Percentiles rank a stretch among this genome's conserved stretches.
These are phyloP conservation scores for Platysternon megacephalum DNA, from an alignment of 2,113 vertebrate species.

Conservation along the genomic window DNA sequence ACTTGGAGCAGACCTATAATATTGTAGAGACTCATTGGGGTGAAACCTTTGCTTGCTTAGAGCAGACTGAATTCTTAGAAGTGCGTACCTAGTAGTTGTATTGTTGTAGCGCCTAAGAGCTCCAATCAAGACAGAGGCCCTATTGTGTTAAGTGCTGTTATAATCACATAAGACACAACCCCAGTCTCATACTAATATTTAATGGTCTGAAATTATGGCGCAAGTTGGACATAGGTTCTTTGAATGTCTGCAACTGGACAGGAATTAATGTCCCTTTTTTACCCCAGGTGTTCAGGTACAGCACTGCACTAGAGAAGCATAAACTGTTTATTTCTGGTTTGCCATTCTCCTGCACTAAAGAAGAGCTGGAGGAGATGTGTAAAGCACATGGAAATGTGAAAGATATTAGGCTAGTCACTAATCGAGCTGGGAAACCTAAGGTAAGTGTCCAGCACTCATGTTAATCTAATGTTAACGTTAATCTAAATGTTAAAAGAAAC, in stretches of 20 bases:
- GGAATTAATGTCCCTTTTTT: neutral
- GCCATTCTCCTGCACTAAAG: slow-evolving; percentile 91
- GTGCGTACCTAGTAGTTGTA: neutral
- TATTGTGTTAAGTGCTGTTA: neutral
- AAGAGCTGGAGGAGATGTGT: slow-evolving; percentile 89
- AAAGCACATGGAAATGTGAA: slow-evolving; percentile 88
- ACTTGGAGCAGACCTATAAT: accelerated
- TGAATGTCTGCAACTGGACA: neutral
- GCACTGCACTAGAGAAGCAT: slow-evolving; percentile 92
- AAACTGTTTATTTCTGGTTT: slow-evolving; percentile 96
- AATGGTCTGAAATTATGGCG: neutral
- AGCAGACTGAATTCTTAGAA: neutral
- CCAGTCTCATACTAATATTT: neutral
- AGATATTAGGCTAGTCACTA: slow-evolving; percentile 93
- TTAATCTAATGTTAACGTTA: neutral
- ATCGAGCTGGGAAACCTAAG: slow-evolving; percentile 96
- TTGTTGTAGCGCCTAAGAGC: neutral
- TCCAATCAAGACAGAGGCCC: neutral
- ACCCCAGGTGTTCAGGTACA: slow-evolving; percentile 92
- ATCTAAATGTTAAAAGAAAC: neutral
- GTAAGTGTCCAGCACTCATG: slow-evolving; percentile 63
- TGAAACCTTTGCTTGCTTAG: neutral
- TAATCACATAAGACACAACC: neutral
- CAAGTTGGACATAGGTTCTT: neutral
- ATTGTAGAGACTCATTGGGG: neutral